Conservation (phyloP, 2,797 vertebrate genomes). For the Tamandua tetradactyla region DNA sequence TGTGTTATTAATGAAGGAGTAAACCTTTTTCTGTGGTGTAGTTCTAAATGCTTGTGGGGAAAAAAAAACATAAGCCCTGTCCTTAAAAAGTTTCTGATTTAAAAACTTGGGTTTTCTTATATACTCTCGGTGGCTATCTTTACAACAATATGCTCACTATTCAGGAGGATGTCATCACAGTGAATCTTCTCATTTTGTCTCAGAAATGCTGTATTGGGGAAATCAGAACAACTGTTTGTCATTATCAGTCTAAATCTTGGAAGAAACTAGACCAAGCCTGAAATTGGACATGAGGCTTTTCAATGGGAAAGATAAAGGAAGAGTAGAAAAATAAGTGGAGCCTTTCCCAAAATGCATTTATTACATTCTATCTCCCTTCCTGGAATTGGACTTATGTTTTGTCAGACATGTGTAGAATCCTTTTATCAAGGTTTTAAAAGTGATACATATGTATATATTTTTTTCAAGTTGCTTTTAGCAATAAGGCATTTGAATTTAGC, state of each 20-base stretch:
- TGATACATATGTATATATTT: background rate
- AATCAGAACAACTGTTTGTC: too few relatives aligned
- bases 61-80: background rate
- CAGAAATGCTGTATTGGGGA: background rate
- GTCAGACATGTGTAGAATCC: background rate
- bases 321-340: background rate
- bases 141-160: background rate
- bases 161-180: fast-evolving
- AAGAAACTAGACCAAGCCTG: background rate
- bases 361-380: background rate
- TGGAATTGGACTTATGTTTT: background rate
- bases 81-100: background rate
- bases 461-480: slow-evolving; percentile 32
- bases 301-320: background rate
- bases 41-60: background rate
- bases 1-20: background rate
- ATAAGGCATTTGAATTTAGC: background rate
- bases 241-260: background rate
- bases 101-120: background rate
- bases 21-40: background rate
- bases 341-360: fast-evolving
- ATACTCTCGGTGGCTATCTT: too few relatives aligned
- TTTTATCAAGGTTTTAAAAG: background rate
- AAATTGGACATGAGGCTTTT: background rate
- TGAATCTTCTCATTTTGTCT: background rate